Percentiles rank a stretch among this genome's conserved stretches.
Conservation (phyloP, 2,888 invertebrate species). For the Conchocele bisecta region DNA sequence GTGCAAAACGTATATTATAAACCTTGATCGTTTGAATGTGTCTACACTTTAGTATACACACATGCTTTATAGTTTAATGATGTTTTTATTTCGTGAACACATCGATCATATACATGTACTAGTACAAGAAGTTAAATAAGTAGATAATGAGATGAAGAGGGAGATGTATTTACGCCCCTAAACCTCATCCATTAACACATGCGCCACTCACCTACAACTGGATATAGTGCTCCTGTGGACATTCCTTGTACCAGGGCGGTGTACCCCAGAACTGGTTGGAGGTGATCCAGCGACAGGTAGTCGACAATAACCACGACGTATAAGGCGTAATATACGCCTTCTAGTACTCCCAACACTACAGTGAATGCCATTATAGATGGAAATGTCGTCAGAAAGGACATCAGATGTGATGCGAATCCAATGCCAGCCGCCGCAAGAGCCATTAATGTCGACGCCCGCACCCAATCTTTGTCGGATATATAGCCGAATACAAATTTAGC, state of each 20-base stretch:
- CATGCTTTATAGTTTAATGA: no score
- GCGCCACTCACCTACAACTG: constrained; percentile 5
- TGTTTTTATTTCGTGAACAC: no score
- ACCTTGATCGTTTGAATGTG: no score
- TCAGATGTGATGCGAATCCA: neutral
- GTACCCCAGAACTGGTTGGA: neutral
- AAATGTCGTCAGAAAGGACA: neutral
- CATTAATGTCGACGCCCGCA: neutral
- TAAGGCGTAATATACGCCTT: neutral
- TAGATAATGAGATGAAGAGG: no score
- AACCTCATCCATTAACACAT: no score
- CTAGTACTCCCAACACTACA: constrained; percentile 1
- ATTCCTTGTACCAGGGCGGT: neutral
- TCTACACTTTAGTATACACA: no score
- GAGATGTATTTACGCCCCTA: no score
- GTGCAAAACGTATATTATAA: no score
- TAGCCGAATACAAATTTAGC: neutral
- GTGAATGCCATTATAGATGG: neutral
- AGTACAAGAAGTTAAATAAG: no score
- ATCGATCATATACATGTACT: no score
- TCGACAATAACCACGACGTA: constrained; percentile 9
- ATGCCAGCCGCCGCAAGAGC: neutral
- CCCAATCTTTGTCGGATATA: constrained; percentile 8
- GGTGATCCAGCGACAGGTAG: neutral
- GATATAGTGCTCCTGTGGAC: neutral